These are phyloP conservation scores for Diaphora mendica DNA, from an alignment of 2,888 invertebrate genomes.

Conservation along the genomic window DNA sequence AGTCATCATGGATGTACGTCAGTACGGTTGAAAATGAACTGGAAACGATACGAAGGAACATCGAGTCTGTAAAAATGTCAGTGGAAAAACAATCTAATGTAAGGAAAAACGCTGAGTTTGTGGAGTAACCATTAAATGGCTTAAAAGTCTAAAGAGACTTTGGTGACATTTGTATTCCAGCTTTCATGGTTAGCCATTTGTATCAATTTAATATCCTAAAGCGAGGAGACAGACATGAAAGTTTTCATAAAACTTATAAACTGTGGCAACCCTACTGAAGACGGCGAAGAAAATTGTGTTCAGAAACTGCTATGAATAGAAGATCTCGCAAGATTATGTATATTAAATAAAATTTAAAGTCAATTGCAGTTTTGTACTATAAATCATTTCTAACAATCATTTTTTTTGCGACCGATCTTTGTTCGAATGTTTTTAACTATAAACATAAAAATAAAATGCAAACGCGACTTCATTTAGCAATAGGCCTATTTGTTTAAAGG, in stretches of 20 bases:
- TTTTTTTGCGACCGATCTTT: background rate
- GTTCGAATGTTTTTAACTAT: background rate
- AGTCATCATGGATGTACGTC: conserved; percentile 27
- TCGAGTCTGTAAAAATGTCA: conserved; percentile 58
- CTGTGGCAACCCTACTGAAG: background rate
- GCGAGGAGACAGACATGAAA: too few species aligned
- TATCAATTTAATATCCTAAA: background rate
- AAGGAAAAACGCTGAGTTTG: background rate
- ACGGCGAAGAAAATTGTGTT: background rate
- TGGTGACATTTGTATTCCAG: background rate
- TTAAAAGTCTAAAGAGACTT: background rate
- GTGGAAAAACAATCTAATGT: conserved; percentile 4
- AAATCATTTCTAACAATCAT: background rate
- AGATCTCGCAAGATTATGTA: background rate
- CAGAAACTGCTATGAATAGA: background rate
- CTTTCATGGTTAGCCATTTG: background rate
- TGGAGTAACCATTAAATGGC: background rate
- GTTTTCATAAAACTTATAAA: too few species aligned
- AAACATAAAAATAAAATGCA: background rate
- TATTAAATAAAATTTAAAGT: too few species aligned
- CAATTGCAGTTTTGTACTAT: too few species aligned
- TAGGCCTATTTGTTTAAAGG: background rate
- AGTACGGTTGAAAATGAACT: conserved; percentile 73
- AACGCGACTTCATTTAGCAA: background rate
- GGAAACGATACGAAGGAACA: conserved; percentile 77